Conservation (phyloP, 2,888 invertebrate genomes). For the Molanna angustata region DNA sequence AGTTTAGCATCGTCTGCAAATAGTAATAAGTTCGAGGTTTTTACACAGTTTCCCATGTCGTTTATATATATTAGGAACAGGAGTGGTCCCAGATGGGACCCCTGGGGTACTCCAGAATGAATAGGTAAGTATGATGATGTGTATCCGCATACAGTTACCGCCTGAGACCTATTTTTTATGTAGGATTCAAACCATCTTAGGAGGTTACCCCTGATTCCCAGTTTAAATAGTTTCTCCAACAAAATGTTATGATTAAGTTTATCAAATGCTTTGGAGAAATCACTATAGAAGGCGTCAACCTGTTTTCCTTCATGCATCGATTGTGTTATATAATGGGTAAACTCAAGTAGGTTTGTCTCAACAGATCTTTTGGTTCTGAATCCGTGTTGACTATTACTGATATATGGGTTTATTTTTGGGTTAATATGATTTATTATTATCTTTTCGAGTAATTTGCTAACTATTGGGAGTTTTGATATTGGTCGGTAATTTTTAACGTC, state of each 20-base stretch:
- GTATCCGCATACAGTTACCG: neutral
- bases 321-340: neutral
- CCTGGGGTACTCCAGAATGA: neutral
- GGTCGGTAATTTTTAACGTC: too few relatives aligned
- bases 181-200: neutral
- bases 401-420: too few relatives aligned
- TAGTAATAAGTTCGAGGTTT: neutral
- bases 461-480: too few relatives aligned
- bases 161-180: neutral
- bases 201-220: neutral
- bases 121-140: neutral
- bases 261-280: neutral
- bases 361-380: neutral
- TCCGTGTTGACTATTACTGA: neutral
- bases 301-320: neutral
- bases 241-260: neutral
- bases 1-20: neutral
- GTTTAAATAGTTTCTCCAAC: neutral
- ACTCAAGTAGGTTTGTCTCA: neutral
- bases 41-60: neutral
- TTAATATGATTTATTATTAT: too few relatives aligned
- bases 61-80: neutral
- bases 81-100: neutral
- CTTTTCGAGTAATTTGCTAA: too few relatives aligned
- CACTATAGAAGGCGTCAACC: neutral